Conservation (phyloP, 2,888 invertebrate species). For the Cyrtodaria siliqua region DNA sequence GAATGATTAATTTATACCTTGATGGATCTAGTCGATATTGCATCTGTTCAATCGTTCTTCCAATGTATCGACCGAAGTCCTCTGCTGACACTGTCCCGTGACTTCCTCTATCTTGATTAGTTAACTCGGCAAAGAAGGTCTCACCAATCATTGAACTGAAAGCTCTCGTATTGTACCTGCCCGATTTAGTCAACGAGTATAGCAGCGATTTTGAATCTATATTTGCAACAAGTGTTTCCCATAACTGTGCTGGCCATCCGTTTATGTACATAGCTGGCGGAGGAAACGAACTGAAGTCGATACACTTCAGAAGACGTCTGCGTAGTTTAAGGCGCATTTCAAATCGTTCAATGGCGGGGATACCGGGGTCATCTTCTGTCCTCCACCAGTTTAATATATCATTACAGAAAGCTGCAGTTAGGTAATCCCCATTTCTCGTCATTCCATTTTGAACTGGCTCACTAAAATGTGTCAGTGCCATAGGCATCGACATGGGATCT, state of each 20-base stretch:
- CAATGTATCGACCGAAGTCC: slow-evolving; percentile 46
- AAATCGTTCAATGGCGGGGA: slow-evolving; percentile 27
- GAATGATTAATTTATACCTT: too few species aligned
- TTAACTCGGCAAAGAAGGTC: slow-evolving; percentile 49
- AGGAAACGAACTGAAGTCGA: slow-evolving; percentile 27
- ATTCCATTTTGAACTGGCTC: slow-evolving; percentile 40
- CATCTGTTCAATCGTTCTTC: slow-evolving; percentile 41
- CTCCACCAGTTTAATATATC: slow-evolving; percentile 51
- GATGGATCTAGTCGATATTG: slow-evolving; percentile 38
- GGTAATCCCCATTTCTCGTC: slow-evolving; percentile 35
- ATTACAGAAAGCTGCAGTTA: slow-evolving; percentile 32
- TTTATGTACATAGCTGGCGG: slow-evolving; percentile 20
- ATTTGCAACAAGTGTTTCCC: slow-evolving; percentile 37
- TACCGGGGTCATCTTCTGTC: too few species aligned
- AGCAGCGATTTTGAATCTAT: slow-evolving; percentile 39
- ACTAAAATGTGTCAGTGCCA: slow-evolving; percentile 54
- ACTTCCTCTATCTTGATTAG: slow-evolving; percentile 44
- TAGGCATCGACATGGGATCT: slow-evolving; percentile 58
- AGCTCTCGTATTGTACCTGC: slow-evolving; percentile 39
- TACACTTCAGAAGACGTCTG: slow-evolving; percentile 29
- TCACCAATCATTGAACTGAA: slow-evolving; percentile 46
- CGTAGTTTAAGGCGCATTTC: slow-evolving; percentile 20
- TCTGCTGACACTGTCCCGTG: slow-evolving; percentile 40
- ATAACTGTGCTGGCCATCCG: slow-evolving; percentile 45
- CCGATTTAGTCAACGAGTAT: slow-evolving; percentile 10